A percentile compares a stretch with the other conserved stretches of the same genome.
phyloP scores from a whole-genome alignment of 2,888 invertebrate species.

The Tachina grossa region DNA sequence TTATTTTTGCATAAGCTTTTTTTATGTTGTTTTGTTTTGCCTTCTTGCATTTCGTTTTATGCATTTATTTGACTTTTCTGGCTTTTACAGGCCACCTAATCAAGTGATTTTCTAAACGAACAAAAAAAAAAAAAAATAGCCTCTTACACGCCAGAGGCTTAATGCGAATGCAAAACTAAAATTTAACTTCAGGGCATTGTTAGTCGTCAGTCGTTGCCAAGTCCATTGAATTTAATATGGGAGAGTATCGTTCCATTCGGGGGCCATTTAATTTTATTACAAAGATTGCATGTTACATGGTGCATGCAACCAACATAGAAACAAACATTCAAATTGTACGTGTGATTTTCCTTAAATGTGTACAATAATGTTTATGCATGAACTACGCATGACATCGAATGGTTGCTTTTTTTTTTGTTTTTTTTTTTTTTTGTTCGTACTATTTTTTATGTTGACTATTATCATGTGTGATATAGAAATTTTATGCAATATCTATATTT shows the following conservation, averaged over 20 bases:
- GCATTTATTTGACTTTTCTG: conserved; percentile 34
- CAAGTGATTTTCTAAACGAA: conserved; percentile 77
- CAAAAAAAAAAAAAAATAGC: conserved; percentile 15
- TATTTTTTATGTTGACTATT: conserved; percentile 40
- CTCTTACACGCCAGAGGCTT: conserved; percentile 58
- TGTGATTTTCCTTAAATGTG: conserved; percentile 26
- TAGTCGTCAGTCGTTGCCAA: conserved; percentile 42
- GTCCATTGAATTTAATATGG: conserved; percentile 48
- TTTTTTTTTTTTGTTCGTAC: conserved; percentile 1
- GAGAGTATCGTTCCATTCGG: conserved; percentile 14
- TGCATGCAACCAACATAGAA: conserved; percentile 39
- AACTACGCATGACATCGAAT: conserved; percentile 54
- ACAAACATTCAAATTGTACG: conserved; percentile 11
- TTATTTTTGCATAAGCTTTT: conserved; percentile 10
- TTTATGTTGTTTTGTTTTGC: background rate
- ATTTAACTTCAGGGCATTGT: conserved; percentile 65
- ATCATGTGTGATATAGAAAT: conserved; percentile 61
- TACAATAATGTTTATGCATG: conserved; percentile 14
- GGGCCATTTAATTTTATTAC: conserved; percentile 44
- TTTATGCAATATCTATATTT: conserved; percentile 70
- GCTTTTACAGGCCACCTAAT: conserved; percentile 71
- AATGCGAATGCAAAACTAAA: conserved; percentile 31
- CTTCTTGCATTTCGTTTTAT: background rate
- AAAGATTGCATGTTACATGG: conserved; percentile 57
- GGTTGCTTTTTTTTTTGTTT: background rate